Base-by-base conservation (phyloP, 2,888 invertebrate species). In the Petrophora chlorosata region DNA sequence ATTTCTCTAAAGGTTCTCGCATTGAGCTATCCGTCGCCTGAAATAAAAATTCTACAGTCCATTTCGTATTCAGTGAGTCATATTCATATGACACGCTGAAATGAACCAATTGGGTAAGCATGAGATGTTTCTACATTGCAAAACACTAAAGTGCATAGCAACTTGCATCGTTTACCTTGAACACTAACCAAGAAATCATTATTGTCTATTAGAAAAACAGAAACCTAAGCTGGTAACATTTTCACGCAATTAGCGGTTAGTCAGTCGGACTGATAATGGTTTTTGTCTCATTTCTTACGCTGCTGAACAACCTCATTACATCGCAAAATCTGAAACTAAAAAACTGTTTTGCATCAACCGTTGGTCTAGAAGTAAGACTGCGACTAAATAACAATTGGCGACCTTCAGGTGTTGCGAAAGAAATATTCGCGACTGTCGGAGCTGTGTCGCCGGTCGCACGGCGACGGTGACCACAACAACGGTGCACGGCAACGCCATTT, bases 201-300 rank as follows among this genome's bases (percentile, higher is more conserved):
- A 55, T 41, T 41, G 44, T 53, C 47, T 52, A 45, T 43, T 59
- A 69, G 62, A 69, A 66, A 65, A 65, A 65, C 61, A 62, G 59
- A 71, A 75, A 76, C 73, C 67, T 70, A 61, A 53, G 36, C 52
- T 47, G 67, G 65, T 50, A 61, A 68, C 57, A 55, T 78, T 76
- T 78, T 74, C 70, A 65, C 63, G 72, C 71, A 73, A 80, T 82
- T 79, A 79, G 76, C 59, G 72, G 66, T 74, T 75, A 75, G 73
- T 69, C 75, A 78, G 62, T 75, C 70, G 76, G 57, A 70, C 66
- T 56, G 63, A 61, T 71, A 71, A 70, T 68, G 61, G 62, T 85
- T 85, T 83, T 87, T 85, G 69, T 74, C 48, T 61, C 40, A 68
- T 61, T 85, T 86, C 73, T 85, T 87, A 74, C 71, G 55, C 62